Base-by-base conservation (phyloP, 2,113 vertebrate species). In the Zosterops japonicus region DNA sequence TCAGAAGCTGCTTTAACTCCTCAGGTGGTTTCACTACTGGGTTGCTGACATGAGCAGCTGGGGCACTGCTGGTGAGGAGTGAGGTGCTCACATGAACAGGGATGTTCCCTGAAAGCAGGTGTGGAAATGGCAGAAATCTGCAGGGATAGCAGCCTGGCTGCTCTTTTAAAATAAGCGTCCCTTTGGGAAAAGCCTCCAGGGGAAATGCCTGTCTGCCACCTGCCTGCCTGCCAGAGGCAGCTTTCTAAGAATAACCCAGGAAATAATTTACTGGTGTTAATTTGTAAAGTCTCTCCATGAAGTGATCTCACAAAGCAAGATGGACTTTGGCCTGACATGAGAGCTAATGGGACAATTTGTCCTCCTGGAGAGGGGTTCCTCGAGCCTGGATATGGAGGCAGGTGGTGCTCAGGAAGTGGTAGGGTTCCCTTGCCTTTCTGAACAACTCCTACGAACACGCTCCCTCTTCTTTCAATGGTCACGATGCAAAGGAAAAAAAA, bases 211-310 rank as follows among this genome's bases (percentile, higher is more conserved):
- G 68, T 50, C 84, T 71, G 44, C 46, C 12, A 8, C 59, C 83
- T 2, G 53, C 52, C 33, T 4, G n/a, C 64, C 70, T 89, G 89
- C 76, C 86, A 77, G 87, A 70, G 78, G 35, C 55, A 44, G 59
- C 76, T 93, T 94, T 92, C 89, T 77, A 93, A 97, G 94, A 95
- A 97, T 93, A 91, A 94, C 96, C 72, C 33, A 29, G 78, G 92
- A 70, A 94, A 87, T 95, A 63, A 56, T 93, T 84, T 94, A 42
- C 77, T 8, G 3, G 96, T 82, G 94, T 87, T 98, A 96, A 97
- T 97, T 97, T 97, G 97, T 95, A 94, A 97, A 98, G 89, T 92
- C 96, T 88, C 87, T 95, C 19, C 3, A 36, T 12, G 64, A 95
- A 96, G 75, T 33, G 59, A 95, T 88, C 89, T 49, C 59, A 86